Base-by-base conservation (phyloP, 1,140 invertebrate genomes). In the Drosophila teissieri region DNA sequence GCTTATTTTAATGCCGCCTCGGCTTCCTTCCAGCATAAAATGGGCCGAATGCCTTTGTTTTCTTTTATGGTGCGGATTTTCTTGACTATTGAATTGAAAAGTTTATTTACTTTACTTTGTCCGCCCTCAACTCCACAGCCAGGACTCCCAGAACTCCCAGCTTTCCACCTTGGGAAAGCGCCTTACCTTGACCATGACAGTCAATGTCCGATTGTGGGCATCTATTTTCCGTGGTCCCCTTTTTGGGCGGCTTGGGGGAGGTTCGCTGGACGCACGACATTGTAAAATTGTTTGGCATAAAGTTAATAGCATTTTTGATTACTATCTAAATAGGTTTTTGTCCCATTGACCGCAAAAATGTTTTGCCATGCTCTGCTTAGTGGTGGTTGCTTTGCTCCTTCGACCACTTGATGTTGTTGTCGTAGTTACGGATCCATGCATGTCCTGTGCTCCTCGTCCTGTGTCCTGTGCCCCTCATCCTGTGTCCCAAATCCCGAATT, bases 281-380 rank as follows among this genome's bases (percentile, higher is more conserved):
- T 81, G 79, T 81, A 81, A 81, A 81, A 81, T 81, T 81, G 81
- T 77, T 81, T 81, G 79, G 78, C 79, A 81, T 81, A 82, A 81
- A 81, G 79, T 81, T 81, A 81, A 81, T 81, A 81, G 79, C 79
- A 81, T 81, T 81, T 81, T 81, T 81, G 79, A 81, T 81, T 81
- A 81, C 79, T 81, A 81, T 81, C 79, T 81, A 81, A 81, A 81
- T 81, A 81, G 79, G 79, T 81, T 81, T 81, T 81, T 81, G 73
- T 81, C 73, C 79, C 79, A 81, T 81, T 81, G 79, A 81, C 79
- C 79, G 81, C 79, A 81, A 81, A 80, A 81, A 80, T 80, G 72
- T 80, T 80, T 80, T 56, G 69, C 69, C 40, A 54, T 49, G 77
- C 61, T 74, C 56, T 73, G 40, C 60, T 68, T 57, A 44, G 76